Evolutionary conservation across 64 coral and sea anemone genomes (phyloP).

Genomic region (Actinia tenebrosa): DNA sequence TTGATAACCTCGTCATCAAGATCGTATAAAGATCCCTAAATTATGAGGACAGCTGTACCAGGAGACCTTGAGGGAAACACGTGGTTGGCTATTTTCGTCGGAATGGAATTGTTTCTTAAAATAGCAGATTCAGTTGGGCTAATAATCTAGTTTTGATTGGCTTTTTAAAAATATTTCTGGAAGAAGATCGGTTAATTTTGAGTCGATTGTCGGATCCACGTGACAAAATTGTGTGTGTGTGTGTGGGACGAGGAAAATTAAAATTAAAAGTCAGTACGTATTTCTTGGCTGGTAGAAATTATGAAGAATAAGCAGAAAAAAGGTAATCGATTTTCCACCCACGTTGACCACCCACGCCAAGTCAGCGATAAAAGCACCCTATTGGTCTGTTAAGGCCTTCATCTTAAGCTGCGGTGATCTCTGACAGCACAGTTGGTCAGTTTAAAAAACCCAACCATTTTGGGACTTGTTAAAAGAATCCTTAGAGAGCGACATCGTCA

Average conservation of each 20-base stretch:
- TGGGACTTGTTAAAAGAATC: conserved; percentile 3
- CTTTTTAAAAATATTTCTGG: background rate
- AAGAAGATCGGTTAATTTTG: background rate
- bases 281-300: background rate
- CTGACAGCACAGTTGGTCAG: background rate
- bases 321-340: conserved; percentile 1
- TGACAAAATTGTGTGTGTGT: background rate
- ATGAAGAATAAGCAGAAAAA: conserved; percentile 17
- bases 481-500: background rate
- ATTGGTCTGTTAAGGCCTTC: conserved; percentile 8
- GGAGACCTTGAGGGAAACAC: background rate
- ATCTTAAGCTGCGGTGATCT: background rate
- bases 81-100: background rate
- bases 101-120: background rate
- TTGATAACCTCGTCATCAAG: background rate
- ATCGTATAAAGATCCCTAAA: no score
- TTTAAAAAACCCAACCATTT: background rate
- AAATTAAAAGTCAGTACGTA: background rate
- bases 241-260: background rate
- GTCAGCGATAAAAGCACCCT: background rate
- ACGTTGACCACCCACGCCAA: conserved; percentile 11
- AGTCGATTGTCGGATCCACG: background rate
- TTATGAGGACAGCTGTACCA: background rate
- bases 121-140: background rate
- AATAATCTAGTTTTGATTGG: background rate